A percentile compares a stretch with the other conserved stretches of the same genome.
Conservation (phyloP, 2,797 vertebrate genomes). For the Rallus crepitans region DNA sequence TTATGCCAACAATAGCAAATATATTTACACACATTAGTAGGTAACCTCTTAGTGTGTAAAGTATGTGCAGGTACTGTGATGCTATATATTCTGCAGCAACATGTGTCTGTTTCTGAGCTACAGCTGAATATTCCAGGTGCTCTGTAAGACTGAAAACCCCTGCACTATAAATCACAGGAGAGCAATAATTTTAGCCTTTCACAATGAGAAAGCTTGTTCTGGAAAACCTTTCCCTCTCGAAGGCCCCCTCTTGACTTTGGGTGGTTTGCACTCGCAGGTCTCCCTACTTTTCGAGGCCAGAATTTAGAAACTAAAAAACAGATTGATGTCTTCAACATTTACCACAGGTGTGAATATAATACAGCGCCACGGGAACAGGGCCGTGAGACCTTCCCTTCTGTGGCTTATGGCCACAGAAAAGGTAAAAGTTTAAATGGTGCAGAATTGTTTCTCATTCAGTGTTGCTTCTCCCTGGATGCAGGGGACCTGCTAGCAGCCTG, state of each 20-base stretch:
- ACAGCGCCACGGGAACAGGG: background rate
- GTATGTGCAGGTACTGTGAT: background rate
- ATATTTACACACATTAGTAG: background rate
- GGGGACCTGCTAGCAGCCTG: background rate
- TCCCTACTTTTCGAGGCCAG: background rate
- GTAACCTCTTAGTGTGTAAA: background rate
- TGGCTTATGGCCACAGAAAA: slow-evolving; percentile 8
- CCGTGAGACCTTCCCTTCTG: background rate
- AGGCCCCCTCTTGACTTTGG: background rate
- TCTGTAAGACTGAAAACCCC: background rate
- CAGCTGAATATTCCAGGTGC: slow-evolving; percentile 25
- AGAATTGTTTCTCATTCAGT: background rate
- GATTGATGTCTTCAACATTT: background rate
- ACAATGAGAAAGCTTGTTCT: slow-evolving; percentile 28
- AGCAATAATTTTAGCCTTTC: slow-evolving; percentile 40
- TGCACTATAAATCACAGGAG: slow-evolving; percentile 42
- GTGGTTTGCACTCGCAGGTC: background rate
- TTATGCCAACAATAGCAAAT: slow-evolving; percentile 20
- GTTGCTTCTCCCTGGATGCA: background rate
- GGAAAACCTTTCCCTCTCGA: background rate
- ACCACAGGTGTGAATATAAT: background rate
- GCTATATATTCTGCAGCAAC: background rate
- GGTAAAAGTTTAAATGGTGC: background rate
- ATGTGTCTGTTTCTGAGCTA: background rate
- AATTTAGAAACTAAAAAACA: background rate